Evolutionary conservation across 2,888 invertebrate genomes (phyloP).

Genomic region (Cerceris ruficornis): DNA sequence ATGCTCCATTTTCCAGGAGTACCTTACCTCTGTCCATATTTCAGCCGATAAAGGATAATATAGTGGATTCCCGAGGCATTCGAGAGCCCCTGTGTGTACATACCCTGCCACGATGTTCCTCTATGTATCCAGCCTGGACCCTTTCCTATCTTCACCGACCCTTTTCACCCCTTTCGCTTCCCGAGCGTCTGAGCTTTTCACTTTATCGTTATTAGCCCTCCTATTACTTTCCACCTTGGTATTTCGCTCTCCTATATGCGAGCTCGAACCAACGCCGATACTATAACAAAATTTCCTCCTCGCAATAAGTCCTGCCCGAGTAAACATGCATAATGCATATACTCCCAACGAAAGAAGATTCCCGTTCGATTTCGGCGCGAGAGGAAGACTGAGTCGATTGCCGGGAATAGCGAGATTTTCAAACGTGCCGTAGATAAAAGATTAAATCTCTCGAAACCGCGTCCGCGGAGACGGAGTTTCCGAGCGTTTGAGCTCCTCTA

Average conservation of each 20-base stretch:
- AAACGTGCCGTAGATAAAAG: slow-evolving; percentile 57
- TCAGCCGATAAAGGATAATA: slow-evolving; percentile 69
- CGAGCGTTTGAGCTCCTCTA: slow-evolving; percentile 4
- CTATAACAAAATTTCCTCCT: not conserved
- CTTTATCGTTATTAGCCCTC: slow-evolving; percentile 15
- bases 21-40: slow-evolving; percentile 68
- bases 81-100: slow-evolving; percentile 38
- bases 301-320: not conserved
- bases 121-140: not conserved
- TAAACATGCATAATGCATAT: not conserved
- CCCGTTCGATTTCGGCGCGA: not conserved
- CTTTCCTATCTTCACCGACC: not conserved
- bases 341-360: not conserved
- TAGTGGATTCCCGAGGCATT: slow-evolving; percentile 57
- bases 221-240: slow-evolving; percentile 1
- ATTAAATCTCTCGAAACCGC: slow-evolving; percentile 53
- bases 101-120: slow-evolving; percentile 3
- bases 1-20: slow-evolving; percentile 64
- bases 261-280: not conserved
- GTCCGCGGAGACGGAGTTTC: not conserved
- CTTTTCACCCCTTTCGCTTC: not conserved
- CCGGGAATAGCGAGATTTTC: slow-evolving; percentile 48
- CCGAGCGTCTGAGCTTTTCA: not conserved
- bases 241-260: slow-evolving; percentile 2
- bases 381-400: not conserved